phyloP scores from a whole-genome alignment of 2,888 invertebrate genomes.

The Dysmachus trigonus region DNA sequence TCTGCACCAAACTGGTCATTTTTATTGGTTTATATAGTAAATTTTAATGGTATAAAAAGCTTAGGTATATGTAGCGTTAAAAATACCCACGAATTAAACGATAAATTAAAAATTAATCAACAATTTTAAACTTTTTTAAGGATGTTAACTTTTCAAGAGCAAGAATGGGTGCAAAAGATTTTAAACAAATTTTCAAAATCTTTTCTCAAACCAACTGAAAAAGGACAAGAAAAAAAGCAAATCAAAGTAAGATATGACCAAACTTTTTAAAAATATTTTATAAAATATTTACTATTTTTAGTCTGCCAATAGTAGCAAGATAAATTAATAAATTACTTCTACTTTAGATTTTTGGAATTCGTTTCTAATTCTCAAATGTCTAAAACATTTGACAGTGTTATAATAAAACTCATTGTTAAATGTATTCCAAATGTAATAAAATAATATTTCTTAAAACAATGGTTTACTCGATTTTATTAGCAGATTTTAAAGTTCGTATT shows the following conservation, averaged over 20 bases:
- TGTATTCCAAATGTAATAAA: neutral
- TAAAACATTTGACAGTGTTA: neutral
- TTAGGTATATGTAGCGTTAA: no score
- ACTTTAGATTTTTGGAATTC: no score
- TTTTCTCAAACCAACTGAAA: neutral
- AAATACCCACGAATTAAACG: no score
- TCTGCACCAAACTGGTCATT: no score
- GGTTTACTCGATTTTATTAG: no score
- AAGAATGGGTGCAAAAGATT: slow-evolving; percentile 36
- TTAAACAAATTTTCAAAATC: neutral
- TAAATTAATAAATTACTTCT: neutral
- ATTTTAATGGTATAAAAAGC: no score
- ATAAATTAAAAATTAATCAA: neutral
- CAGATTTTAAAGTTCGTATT: no score
- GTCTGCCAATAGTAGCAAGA: neutral
- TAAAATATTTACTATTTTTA: neutral
- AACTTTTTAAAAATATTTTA: neutral
- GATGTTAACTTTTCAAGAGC: slow-evolving; percentile 29
- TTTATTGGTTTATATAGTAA: no score
- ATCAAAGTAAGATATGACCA: neutral
- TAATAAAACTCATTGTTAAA: neutral
- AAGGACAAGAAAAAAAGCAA: neutral
- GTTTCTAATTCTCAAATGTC: neutral
- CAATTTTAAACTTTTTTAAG: neutral
- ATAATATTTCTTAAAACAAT: neutral